Percentiles rank a stretch among this genome's conserved stretches.
These are phyloP conservation scores for Trisateles emortualis DNA, from an alignment of 2,888 invertebrate genomes.

Conservation along the genomic window DNA sequence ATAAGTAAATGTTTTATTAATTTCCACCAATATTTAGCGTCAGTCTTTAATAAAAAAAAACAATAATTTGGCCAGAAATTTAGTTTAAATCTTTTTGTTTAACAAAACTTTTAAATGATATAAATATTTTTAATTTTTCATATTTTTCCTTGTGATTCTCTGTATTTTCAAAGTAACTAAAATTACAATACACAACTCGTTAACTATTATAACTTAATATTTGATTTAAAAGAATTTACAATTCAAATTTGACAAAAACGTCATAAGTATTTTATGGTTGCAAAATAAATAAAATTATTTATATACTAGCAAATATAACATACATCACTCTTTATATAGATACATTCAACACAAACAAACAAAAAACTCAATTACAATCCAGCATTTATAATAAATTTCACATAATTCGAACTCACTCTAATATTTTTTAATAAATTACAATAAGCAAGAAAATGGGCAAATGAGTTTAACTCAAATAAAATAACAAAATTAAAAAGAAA, in stretches of 20 bases:
- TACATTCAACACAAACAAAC: slow-evolving; percentile 59
- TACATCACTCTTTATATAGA: slow-evolving; percentile 61
- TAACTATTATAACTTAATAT: slow-evolving; percentile 7
- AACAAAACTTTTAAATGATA: slow-evolving; percentile 26
- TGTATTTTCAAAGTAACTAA: slow-evolving; percentile 2
- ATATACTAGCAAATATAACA: slow-evolving; percentile 49
- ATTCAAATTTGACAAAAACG: slow-evolving; percentile 7
- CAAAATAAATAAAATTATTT: slow-evolving; percentile 59
- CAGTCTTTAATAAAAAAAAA: slow-evolving; percentile 62
- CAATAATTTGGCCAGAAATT: slow-evolving; percentile 44
- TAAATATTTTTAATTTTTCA: not conserved
- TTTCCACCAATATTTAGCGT: slow-evolving; percentile 59
- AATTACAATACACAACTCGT: slow-evolving; percentile 11
- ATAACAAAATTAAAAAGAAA: slow-evolving; percentile 25
- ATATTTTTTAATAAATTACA: slow-evolving; percentile 68
- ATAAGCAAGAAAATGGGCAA: slow-evolving; percentile 74
- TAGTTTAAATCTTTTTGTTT: slow-evolving; percentile 16
- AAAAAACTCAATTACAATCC: slow-evolving; percentile 46
- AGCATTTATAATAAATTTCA: slow-evolving; percentile 33
- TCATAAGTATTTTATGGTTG: slow-evolving; percentile 39
- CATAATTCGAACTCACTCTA: slow-evolving; percentile 47
- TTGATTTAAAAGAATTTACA: slow-evolving; percentile 25
- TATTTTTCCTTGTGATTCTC: not conserved
- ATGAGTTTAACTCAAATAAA: slow-evolving; percentile 79
- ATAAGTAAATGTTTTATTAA: slow-evolving; percentile 53